Evolutionary conservation across 2,113 vertebrate species (phyloP), one percentile per base, ranked within the genome.

Genomic region (Panthera tigris): DNA sequence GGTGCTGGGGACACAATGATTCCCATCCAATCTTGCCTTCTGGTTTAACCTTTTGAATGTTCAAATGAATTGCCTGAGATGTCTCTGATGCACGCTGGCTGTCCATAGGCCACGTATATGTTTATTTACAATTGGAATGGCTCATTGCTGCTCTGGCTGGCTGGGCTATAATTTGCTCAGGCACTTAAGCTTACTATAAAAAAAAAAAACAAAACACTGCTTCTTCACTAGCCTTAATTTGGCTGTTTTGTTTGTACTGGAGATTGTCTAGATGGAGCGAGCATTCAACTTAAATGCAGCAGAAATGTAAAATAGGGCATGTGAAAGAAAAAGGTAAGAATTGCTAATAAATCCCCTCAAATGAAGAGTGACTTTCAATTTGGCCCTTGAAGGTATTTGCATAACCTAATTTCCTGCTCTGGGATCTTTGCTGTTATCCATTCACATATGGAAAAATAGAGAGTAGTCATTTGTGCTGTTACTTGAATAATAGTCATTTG

Each of bases 71-170:
- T 41, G 48, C n/a, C 27, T 45, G 86, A 84, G 57, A 52, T 74
- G 50, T 45, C 48, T 95, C 14, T 0, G 23, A 36, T 6, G 39
- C 9, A 36, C 23, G 27, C 68, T 66, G 90, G 96, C 89, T 96
- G 95, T 97, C 97, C 76, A 89, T 50, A 92, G 96, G 87, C 97
- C 82, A 8, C 90, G 87, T 98, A 36, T 92, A 33, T 95, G 92
- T 97, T 98, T 98, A 98, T 98, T 99, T 98, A 98, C 98, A 97
- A 89, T 97, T 97, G 98, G 95, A 97, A 98, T 97, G 98, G 97
- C 97, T 98, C 98, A 96, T 98, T 98, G 98, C 97, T 81, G 78
- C 97, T 98, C 97, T 97, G 98, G 98, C 98, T 98, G 97, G 90
- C 98, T 98, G 95, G 97, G 94, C 98, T 98, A n/a, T 98, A 98